Conservation (phyloP, 2,113 vertebrate genomes). For the Paradisaea rubra region DNA sequence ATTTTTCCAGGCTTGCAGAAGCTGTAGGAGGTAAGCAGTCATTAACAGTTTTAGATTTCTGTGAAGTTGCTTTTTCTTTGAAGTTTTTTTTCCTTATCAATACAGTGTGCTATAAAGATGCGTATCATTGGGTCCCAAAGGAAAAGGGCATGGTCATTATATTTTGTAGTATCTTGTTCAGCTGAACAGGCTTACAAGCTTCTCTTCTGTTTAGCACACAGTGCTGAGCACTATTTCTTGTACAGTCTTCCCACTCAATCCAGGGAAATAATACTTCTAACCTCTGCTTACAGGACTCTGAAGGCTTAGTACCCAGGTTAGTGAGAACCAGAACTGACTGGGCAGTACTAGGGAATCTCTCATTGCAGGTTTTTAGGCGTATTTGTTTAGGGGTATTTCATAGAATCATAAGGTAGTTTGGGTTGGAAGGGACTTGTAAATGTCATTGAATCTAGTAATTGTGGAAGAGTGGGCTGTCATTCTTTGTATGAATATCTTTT, state of each 20-base stretch:
- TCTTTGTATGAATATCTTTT: neutral
- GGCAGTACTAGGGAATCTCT: neutral
- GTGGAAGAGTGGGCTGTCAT: neutral
- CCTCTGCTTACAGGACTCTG: neutral
- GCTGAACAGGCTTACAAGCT: neutral
- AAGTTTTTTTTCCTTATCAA: neutral
- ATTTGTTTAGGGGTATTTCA: too few species aligned
- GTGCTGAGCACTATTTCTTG: neutral
- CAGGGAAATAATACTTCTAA: neutral
- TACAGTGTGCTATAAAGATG: neutral
- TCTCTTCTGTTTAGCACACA: neutral
- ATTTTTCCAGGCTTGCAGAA: neutral
- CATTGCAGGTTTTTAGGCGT: neutral
- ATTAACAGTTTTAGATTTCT: neutral
- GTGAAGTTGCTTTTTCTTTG: neutral
- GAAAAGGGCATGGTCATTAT: neutral
- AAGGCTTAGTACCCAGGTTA: neutral
- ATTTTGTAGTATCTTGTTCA: neutral
- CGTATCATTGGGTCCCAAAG: fast-evolving
- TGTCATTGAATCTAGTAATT: too few species aligned
- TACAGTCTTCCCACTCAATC: neutral
- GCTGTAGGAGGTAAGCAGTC: neutral
- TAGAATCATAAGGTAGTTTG: too few species aligned
- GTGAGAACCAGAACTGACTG: neutral
- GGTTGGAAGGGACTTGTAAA: too few species aligned